A percentile compares a stretch with the other conserved stretches of the same genome.
phyloP scores from a whole-genome alignment of 2,888 invertebrate species.

The Lasioglossum leucozonium region DNA sequence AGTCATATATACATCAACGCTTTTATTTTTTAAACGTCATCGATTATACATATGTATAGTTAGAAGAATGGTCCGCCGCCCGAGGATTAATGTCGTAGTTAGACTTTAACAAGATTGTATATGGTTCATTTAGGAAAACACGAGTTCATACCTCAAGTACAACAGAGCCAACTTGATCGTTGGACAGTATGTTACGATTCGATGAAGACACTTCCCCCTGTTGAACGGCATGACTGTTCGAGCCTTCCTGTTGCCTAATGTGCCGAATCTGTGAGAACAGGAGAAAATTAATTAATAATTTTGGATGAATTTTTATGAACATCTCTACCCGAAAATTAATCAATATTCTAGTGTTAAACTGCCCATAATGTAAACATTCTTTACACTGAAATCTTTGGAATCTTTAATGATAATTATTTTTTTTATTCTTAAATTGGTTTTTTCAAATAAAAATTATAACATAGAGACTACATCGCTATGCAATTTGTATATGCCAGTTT shows the following conservation, averaged over 20 bases:
- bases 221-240: conserved; percentile 91
- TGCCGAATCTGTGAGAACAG: conserved; percentile 88
- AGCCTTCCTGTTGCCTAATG: conserved; percentile 87
- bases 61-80: no score
- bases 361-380: neutral
- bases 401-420: no score
- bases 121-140: neutral
- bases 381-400: neutral
- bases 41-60: no score
- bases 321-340: neutral
- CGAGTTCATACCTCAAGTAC: conserved; percentile 88
- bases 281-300: neutral
- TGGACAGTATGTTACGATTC: conserved; percentile 91
- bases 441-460: no score
- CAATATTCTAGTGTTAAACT: no score
- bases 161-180: conserved; percentile 90
- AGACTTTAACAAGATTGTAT: no score
- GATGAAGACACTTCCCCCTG: conserved; percentile 98
- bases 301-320: neutral
- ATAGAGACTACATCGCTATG: no score
- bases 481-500: no score
- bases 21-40: no score
- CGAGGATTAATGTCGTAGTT: no score
- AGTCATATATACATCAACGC: no score
- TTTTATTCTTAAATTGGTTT: neutral